Base-by-base conservation (phyloP, 1,140 invertebrate species). In the Hyphantria cunea region DNA sequence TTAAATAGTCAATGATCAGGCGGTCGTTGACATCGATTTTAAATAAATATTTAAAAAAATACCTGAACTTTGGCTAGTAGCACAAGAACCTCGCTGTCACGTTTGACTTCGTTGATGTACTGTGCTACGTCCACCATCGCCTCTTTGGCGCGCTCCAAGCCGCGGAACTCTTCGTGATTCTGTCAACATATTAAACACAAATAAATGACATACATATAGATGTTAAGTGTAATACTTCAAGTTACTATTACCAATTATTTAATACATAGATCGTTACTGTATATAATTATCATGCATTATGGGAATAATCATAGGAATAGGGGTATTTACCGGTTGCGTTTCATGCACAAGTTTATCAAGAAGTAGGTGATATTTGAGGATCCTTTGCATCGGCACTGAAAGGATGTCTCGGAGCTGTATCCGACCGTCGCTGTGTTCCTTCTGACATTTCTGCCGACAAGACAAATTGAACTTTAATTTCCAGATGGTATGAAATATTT, bases 41-140 rank as follows among this genome's bases (percentile, higher is more conserved):
- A n/a, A n/a, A n/a, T n/a, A n/a, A n/a, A n/a, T n/a, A n/a, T n/a
- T n/a, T n/a, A n/a, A n/a, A n/a, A n/a, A n/a, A 12, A 41, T 37
- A 94, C 93, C 92, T 98, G 96, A 58, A 99, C 95, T 91, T 98
- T 97, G 64, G 94, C 94, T 70, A 99, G 97, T 50, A 99, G 95
- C 64, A 96, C 94, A 14, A 99, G 90, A 52, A 97, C 96, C 83
- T 99, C 98, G 52, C 96, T 97, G 91, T 99, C 98, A 48, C 98
- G 91, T 78, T 99, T 99, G n/a, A 99, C 97, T 93, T 99, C 98
- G 86, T 99, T 99, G 64, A 99, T 98, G 90, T 98, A 99, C 75
- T 98, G 95, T 10, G 98, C 97, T 31, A 99, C 95, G 90, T 99
- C 98, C 61, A 98, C 94, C 98, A 99, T 99, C 25, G 96, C 96